These are phyloP conservation scores for Troides helena DNA, from an alignment of 2,888 invertebrate genomes.

Conservation along the genomic window DNA sequence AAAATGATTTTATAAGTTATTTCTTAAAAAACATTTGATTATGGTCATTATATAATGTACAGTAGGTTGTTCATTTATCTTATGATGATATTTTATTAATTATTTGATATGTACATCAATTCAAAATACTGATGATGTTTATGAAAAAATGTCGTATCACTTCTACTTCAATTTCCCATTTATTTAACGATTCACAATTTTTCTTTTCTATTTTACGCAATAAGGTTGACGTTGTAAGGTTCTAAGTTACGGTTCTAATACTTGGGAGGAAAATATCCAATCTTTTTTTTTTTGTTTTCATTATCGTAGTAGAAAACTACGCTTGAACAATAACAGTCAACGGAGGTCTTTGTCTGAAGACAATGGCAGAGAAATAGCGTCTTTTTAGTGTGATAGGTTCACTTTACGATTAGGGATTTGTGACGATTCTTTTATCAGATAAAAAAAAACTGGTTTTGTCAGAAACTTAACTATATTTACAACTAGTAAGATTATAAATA, in stretches of 20 bases:
- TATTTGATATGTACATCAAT: too few species aligned
- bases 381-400: constrained; percentile 31
- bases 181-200: background rate
- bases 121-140: too few species aligned
- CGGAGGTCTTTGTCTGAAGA: constrained; percentile 53
- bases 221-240: constrained; percentile 51
- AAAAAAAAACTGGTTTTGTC: background rate
- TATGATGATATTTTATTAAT: too few species aligned
- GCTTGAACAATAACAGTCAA: constrained; percentile 55
- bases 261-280: constrained; percentile 55
- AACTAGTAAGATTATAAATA: background rate
- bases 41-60: too few species aligned
- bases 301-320: constrained; percentile 45
- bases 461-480: background rate
- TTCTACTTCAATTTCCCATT: background rate
- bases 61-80: too few species aligned
- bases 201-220: constrained; percentile 19
- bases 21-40: too few species aligned
- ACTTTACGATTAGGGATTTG: constrained; percentile 30
- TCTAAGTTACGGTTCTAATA: constrained; percentile 49
- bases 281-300: constrained; percentile 54
- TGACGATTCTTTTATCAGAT: constrained; percentile 22
- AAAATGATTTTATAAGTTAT: too few species aligned
- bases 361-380: constrained; percentile 42
- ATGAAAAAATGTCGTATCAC: too few species aligned